Evolutionary conservation across 2,888 invertebrate species (phyloP), one percentile per base, ranked within the genome.

Genomic region (Gryllus longicercus): DNA sequence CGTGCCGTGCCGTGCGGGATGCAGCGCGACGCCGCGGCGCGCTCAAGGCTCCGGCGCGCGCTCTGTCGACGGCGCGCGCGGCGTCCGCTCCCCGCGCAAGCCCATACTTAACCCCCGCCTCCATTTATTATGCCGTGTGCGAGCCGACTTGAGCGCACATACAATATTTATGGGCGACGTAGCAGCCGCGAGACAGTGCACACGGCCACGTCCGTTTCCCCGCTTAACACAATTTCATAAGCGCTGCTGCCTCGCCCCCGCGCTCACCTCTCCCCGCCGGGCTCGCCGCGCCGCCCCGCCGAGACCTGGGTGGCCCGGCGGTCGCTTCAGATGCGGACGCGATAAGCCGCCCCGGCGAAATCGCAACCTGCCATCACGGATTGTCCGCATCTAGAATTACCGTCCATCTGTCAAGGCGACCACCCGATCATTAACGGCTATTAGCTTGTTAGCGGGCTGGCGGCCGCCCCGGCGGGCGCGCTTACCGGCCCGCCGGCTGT

Each of bases 301-400:
- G n/a, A 63, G 63, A 63, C 63, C 63, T 63, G 63, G 63, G 63
- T 63, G 63, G 63, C 63, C 63, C 63, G 14, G 63, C 63, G n/a
- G 63, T 18, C 16, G 63, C n/a, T n/a, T 63, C 63, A 63, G 63
- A 63, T 63, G 63, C 63, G 63, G 63, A 0, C 16, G 63, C 63
- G 63, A 63, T 63, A 63, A 63, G 63, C 63, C 63, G n/a, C 63
- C 51, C 16, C n/a, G 63, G 14, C 63, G 63, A 63, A 63, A 63
- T 63, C 63, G 63, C 63, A 63, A 63, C 63, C 63, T 63, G 63
- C 63, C 63, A 63, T 63, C 63, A 63, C 63, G 63, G 63, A 63
- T 38, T 38, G 38, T 38, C 38, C 8, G 38, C 38, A 38, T 38
- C 38, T 38, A 38, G 63, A 14, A 63, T 63, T 63, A 63, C 63